These are phyloP conservation scores for Spilosoma lubricipeda DNA, from an alignment of 2,888 invertebrate genomes.

Conservation along the genomic window DNA sequence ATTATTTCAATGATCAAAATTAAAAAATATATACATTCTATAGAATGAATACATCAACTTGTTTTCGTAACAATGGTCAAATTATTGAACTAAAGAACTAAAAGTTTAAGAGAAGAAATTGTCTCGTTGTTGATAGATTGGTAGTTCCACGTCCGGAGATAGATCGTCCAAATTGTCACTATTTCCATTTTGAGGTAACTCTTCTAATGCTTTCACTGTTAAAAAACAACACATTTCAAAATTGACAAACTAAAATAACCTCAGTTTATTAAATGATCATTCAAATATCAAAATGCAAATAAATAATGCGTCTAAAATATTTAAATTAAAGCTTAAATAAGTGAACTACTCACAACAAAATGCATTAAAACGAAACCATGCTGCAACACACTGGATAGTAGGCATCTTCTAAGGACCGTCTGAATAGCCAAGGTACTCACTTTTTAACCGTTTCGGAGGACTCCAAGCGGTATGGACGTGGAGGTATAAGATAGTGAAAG, in stretches of 20 bases:
- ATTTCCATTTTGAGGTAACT: slow-evolving; percentile 87
- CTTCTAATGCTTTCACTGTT: slow-evolving; percentile 92
- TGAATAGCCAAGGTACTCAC: slow-evolving; percentile 64
- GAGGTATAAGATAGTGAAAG: background rate
- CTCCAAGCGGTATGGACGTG: slow-evolving; percentile 26
- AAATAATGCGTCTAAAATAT: slow-evolving; percentile 58
- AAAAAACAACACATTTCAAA: slow-evolving; percentile 28
- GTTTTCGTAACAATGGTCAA: background rate
- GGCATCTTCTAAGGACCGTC: slow-evolving; percentile 74
- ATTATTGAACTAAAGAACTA: background rate
- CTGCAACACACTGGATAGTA: slow-evolving; percentile 73
- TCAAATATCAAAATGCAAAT: slow-evolving; percentile 58
- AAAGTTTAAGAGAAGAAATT: slow-evolving; percentile 89
- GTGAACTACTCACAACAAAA: slow-evolving; percentile 83
- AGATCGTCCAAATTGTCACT: slow-evolving; percentile 90
- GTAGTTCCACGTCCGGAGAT: slow-evolving; percentile 92
- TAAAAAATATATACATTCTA: background rate
- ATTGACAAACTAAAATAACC: background rate
- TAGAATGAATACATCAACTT: background rate
- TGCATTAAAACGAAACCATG: slow-evolving; percentile 83
- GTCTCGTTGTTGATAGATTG: slow-evolving; percentile 94
- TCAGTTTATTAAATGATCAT: slow-evolving; percentile 33
- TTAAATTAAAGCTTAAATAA: slow-evolving; percentile 41
- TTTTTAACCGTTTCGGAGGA: slow-evolving; percentile 38
- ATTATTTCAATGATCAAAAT: background rate